A percentile compares a stretch with the other conserved stretches of the same genome.
Evolutionary conservation across 2,113 vertebrate genomes (phyloP).

Genomic region (Himantopus leucocephalus): DNA sequence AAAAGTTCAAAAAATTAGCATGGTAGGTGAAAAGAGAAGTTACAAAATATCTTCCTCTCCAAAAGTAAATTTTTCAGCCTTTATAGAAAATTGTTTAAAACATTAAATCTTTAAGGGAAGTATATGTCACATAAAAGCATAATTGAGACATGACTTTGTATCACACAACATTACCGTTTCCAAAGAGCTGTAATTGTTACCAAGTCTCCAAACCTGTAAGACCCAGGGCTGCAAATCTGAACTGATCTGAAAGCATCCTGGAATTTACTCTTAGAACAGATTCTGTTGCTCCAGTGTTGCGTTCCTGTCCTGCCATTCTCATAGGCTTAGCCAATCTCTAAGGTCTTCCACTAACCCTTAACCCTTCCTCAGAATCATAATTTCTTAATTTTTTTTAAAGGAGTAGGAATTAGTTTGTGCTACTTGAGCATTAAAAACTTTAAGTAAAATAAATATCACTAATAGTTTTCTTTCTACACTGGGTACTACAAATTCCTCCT

Average conservation of each 20-base stretch:
- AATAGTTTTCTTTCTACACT: not conserved
- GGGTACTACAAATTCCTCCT: not conserved
- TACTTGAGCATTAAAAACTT: not conserved
- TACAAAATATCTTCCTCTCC: not conserved
- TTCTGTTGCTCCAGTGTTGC: not conserved
- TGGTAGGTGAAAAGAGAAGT: not conserved
- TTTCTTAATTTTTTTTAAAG: not conserved
- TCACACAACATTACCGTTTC: not conserved
- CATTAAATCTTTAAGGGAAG: not conserved
- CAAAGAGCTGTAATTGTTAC: not conserved
- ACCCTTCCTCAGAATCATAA: not conserved
- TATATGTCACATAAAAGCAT: not conserved
- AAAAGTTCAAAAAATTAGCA: not conserved
- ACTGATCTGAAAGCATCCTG: not conserved
- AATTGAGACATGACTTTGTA: not conserved
- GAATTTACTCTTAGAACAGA: not conserved
- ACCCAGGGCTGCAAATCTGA: not conserved
- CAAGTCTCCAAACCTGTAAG: not conserved
- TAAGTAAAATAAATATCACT: not conserved
- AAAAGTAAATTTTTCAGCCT: not conserved
- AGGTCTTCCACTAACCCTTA: not conserved
- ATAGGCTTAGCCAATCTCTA: not conserved
- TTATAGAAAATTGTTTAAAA: not conserved
- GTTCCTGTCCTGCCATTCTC: not conserved
- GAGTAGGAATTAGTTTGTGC: not conserved